Evolutionary conservation across 1,140 invertebrate species (phyloP).

Genomic region (Zaprionus ghesquierei): DNA sequence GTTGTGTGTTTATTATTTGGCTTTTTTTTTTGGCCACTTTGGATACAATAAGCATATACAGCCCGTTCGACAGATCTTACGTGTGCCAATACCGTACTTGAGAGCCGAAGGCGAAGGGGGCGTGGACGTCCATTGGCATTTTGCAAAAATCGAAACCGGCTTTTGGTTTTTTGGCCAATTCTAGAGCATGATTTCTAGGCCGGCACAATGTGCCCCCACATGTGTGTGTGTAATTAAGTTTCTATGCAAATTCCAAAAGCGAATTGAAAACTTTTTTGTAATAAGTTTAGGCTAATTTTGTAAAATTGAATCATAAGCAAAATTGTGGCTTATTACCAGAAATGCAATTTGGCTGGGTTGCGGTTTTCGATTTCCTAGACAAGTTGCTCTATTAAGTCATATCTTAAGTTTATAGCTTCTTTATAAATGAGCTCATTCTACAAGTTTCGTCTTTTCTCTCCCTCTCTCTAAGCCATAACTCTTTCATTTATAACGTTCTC

Average conservation of each 20-base stretch:
- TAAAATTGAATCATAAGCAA: neutral
- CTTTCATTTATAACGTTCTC: neutral
- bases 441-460: neutral
- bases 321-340: neutral
- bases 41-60: neutral
- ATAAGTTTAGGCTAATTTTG: neutral
- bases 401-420: neutral
- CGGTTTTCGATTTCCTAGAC: neutral
- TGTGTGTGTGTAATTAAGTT: constrained; percentile 7
- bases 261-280: neutral
- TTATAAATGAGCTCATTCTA: neutral
- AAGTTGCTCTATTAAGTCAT: neutral
- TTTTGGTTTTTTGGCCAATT: constrained; percentile 38
- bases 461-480: neutral
- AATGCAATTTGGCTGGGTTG: neutral
- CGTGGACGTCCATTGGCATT: constrained; percentile 31
- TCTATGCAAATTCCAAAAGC: constrained; percentile 31
- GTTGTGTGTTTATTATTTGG: neutral
- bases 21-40: neutral
- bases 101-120: constrained; percentile 18
- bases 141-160: constrained; percentile 59
- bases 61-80: neutral
- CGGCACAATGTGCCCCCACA: neutral
- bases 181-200: constrained; percentile 54
- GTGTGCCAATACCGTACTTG: constrained; percentile 25